Base-by-base conservation (phyloP, 1,140 invertebrate genomes). In the Drosophila kurseongensis region DNA sequence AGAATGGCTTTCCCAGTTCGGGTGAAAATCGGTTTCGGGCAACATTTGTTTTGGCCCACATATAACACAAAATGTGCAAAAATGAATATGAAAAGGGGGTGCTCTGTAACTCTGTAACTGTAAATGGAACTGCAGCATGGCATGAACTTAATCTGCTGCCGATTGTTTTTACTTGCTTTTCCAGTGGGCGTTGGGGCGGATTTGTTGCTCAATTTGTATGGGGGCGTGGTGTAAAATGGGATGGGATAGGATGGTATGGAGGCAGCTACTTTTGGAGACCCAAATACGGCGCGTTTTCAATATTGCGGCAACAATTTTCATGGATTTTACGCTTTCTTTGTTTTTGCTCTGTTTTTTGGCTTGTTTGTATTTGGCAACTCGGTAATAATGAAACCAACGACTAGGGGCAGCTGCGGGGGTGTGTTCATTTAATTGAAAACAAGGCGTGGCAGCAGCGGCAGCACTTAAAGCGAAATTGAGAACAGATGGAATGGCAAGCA, bases 81-180 rank as follows among this genome's bases (percentile, higher is more conserved):
- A 88, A 88, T 82, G 83, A 88, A 88, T 88, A 85, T 80, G 77
- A 69, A 78, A 63, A 52, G 60, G 55, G 27, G 35, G 58, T 75
- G 66, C 75, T 23, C 23, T 66, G 68, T 63, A 79, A 83, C 76
- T 82, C 79, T 88, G 83, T 71, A 71, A 48, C 67, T 72, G 67
- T 86, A 86, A 86, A 84, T 81, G 83, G 88, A 86, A 86, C 83
- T 86, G 83, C 83, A 88, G 88, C 84, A 89, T 88, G 84, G 83
- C 76, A 88, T 84, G 83, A 88, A 88, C 83, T 88, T 88, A 88
- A 88, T 88, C 83, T 88, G 80, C 76, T 88, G 83, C 66, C 83
- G 83, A 86, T 83, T 76, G 84, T 86, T 75, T 71, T 71, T 76
- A 71, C 56, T 52, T 72, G 29, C 66, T 38, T 61, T 56, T 63